Base-by-base conservation (phyloP, 2,888 invertebrate species). In the Ecliptopera silaceata region DNA sequence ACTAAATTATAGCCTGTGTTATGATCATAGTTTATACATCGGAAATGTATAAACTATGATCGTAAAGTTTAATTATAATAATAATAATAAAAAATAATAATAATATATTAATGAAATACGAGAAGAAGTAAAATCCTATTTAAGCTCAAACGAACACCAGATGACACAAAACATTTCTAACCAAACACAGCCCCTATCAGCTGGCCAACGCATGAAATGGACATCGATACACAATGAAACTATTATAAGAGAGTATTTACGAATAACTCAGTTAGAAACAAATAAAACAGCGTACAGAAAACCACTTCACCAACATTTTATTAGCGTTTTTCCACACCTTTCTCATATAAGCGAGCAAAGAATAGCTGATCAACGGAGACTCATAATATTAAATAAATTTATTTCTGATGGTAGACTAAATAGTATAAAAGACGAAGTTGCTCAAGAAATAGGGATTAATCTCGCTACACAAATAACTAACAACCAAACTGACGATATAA, bases 171-270 rank as follows among this genome's bases (percentile, higher is more conserved):
- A n/a, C n/a, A n/a, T n/a, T n/a, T n/a, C n/a, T n/a, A n/a, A 47
- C 36, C 26, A 22, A 36, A 22, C 22, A n/a, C 12, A 10, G 11
- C 34, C 5, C 4, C 13, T 11, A 15, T 22, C 11, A 13, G 4
- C 5, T 8, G 26, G 12, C 34, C 32, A 34, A 22, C 18, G 53
- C 22, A 58, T 58, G 53, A 20, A 34, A 10, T 58, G 58, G 53
- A 50, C 34, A 1, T 11, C 42, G 1, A 45, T 39, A 34, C 12
- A 34, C 4, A 34, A 34, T 5, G 12, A 34, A 12, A 34, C 32
- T 12, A 34, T 34, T 11, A 34, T 34, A 1, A n/a, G 4, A 12
- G 32, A 12, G 2, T 34, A 34, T 12, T 34, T 12, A 12, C 32
- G 32, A 4, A 34, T 34, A 4, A 34, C 32, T 3, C 32, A 11